These are phyloP conservation scores for Sapajus apella DNA, from an alignment of 2,113 vertebrate species.

Conservation along the genomic window DNA sequence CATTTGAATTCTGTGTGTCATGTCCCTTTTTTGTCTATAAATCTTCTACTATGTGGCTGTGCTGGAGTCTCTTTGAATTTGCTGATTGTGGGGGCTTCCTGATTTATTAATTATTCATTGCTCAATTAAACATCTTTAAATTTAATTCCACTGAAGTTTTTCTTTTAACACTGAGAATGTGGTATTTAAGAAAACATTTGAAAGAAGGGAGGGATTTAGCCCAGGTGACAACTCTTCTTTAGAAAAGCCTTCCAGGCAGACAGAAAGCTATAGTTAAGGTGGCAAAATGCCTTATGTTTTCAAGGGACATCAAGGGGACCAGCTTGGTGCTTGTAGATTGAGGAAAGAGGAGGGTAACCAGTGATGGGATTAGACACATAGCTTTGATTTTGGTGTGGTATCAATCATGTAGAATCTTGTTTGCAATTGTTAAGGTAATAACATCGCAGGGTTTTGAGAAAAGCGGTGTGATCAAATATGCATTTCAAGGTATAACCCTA, in stretches of 20 bases:
- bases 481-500: not conserved
- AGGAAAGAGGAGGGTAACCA: not conserved
- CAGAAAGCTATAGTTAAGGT: not conserved
- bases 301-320: not conserved
- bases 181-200: not conserved
- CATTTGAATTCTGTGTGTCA: too few species aligned
- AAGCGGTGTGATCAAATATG: not conserved
- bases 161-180: not conserved
- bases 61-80: too few species aligned
- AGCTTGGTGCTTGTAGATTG: not conserved
- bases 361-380: not conserved
- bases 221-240: not conserved
- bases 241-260: not conserved
- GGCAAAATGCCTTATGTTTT: not conserved
- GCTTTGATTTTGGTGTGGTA: not conserved
- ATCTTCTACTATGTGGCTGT: too few species aligned
- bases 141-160: too few species aligned
- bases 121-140: too few species aligned
- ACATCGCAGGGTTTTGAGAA: not conserved
- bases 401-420: not conserved
- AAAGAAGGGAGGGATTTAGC: not conserved
- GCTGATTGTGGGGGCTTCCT: too few species aligned
- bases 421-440: not conserved
- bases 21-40: too few species aligned
- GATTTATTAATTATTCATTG: too few species aligned